Conservation (phyloP, 1,140 invertebrate genomes). For the Drosophila lacertosa region DNA sequence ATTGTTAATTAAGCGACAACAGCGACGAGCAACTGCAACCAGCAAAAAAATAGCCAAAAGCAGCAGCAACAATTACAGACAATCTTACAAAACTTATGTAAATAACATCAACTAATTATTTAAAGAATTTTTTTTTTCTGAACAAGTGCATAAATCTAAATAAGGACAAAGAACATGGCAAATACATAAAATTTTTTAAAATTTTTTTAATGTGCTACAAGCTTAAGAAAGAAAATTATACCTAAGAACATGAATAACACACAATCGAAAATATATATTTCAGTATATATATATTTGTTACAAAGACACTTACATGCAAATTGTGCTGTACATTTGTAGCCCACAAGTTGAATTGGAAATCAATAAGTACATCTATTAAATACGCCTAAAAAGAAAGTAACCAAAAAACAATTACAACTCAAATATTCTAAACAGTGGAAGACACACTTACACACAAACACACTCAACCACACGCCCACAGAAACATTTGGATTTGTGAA, state of each 20-base stretch:
- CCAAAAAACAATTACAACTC: slow-evolving; percentile 12
- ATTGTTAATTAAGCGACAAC: slow-evolving; percentile 70
- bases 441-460: not conserved
- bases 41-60: not conserved
- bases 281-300: no score
- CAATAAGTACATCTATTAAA: slow-evolving; percentile 17
- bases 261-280: no score
- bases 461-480: not conserved
- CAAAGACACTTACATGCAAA: not conserved
- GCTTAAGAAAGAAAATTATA: no score
- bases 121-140: slow-evolving; percentile 19
- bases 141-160: not conserved
- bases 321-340: slow-evolving; percentile 8
- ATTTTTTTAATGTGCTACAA: no score
- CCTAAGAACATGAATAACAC: no score
- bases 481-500: slow-evolving; percentile 61
- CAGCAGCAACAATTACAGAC: not conserved
- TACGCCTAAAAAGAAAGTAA: slow-evolving; percentile 1
- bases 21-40: slow-evolving; percentile 31
- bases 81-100: not conserved
- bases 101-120: not conserved
- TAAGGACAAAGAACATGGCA: no score
- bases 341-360: slow-evolving; percentile 28
- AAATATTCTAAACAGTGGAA: slow-evolving; percentile 67
- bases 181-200: no score